Conservation (phyloP, 2,797 vertebrate genomes). For the Liasis olivaceus region DNA sequence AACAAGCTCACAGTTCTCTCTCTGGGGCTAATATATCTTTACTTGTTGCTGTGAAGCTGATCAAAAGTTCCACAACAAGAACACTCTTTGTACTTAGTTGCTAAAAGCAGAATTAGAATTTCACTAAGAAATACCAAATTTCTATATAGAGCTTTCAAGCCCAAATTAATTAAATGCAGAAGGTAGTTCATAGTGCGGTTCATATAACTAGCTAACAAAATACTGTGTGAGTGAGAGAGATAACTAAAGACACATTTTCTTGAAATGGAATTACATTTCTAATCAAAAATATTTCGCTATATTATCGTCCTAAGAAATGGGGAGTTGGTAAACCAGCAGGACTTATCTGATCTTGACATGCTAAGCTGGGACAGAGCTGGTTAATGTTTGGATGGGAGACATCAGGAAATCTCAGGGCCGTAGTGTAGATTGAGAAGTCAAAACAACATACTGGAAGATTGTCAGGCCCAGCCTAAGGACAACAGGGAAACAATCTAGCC, state of each 20-base stretch:
- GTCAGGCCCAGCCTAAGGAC: too few species aligned
- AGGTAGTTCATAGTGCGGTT: not conserved
- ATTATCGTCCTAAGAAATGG: not conserved
- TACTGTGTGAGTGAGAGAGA: not conserved
- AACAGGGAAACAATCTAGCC: too few species aligned
- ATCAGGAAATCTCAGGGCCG: not conserved
- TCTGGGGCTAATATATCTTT: not conserved
- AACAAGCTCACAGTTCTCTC: not conserved
- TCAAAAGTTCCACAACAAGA: not conserved
- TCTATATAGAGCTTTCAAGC: not conserved
- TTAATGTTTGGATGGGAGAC: not conserved
- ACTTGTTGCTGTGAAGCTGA: not conserved
- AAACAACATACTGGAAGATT: not conserved
- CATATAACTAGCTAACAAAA: not conserved
- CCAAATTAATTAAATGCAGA: not conserved
- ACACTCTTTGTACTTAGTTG: not conserved
- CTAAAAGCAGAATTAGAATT: not conserved
- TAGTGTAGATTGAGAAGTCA: not conserved
- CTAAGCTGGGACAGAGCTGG: not conserved
- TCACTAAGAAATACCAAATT: not conserved
- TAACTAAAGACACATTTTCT: not conserved
- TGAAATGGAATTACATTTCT: not conserved
- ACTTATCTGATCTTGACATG: not conserved
- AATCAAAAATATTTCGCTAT: not conserved
- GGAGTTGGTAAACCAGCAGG: not conserved